Percentiles rank a stretch among this genome's conserved stretches.
Evolutionary conservation across 2,113 vertebrate genomes (phyloP).

Genomic region (Forbesichthys papilliferus): DNA sequence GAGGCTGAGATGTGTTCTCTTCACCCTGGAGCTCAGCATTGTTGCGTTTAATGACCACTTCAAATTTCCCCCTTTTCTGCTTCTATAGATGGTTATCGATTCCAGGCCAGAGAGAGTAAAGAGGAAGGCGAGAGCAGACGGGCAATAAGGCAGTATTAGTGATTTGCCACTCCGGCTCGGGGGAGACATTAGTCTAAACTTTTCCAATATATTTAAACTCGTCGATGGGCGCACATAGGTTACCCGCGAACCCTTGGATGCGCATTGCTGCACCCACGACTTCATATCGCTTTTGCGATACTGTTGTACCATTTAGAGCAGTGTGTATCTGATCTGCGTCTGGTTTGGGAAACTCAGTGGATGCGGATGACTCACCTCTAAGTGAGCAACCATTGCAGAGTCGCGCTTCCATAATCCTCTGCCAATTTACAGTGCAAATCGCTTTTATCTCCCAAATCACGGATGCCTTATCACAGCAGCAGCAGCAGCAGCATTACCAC

Average conservation of each 20-base stretch:
- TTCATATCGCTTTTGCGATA: not conserved
- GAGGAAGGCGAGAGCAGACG: not conserved
- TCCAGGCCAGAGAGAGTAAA: slow-evolving; percentile 10
- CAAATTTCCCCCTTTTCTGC: slow-evolving; percentile 22
- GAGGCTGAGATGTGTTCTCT: slow-evolving; percentile 3
- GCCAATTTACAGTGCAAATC: slow-evolving; percentile 17
- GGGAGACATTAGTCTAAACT: slow-evolving; percentile 5
- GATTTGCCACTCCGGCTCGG: not conserved
- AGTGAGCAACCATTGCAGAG: slow-evolving; percentile 15
- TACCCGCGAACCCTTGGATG: slow-evolving; percentile 10
- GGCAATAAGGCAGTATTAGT: not conserved
- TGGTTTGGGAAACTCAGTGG: not conserved
- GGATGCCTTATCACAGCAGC: slow-evolving; percentile 7
- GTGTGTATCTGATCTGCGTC: slow-evolving; percentile 7
- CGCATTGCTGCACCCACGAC: slow-evolving; percentile 14
- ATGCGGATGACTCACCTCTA: slow-evolving; percentile 33
- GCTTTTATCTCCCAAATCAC: slow-evolving; percentile 15
- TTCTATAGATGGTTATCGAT: slow-evolving; percentile 55
- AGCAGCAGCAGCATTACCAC: not conserved
- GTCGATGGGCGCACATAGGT: not conserved
- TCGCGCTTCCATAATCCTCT: slow-evolving; percentile 1
- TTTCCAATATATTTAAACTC: slow-evolving; percentile 14
- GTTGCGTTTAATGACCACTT: slow-evolving; percentile 55
- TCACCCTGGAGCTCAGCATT: slow-evolving; percentile 26
- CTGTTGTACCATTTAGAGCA: not conserved